Evolutionary conservation across 1,140 invertebrate species (phyloP).

Genomic region (Melitaea cinxia): DNA sequence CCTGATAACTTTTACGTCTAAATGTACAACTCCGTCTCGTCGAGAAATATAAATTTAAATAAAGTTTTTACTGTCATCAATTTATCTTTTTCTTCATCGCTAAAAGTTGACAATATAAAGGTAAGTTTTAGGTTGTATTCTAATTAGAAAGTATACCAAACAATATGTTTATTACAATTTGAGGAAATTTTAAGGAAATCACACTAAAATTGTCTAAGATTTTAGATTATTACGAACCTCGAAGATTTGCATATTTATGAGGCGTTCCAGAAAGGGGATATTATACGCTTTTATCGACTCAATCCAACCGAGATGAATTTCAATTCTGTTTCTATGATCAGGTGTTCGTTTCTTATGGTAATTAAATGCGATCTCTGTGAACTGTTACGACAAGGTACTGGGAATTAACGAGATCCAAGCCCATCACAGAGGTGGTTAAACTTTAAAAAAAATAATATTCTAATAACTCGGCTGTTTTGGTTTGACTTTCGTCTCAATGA

Average conservation of each 20-base stretch:
- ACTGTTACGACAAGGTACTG: neutral
- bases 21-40: no score
- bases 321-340: conserved; percentile 6
- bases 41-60: no score
- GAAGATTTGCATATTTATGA: conserved; percentile 25
- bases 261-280: conserved; percentile 1
- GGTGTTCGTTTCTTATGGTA: conserved; percentile 19
- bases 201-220: conserved; percentile 7
- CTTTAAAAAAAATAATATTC: no score
- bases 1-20: no score
- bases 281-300: conserved; percentile 26
- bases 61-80: no score
- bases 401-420: neutral
- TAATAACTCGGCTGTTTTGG: no score
- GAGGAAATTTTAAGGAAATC: neutral
- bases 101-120: no score
- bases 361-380: conserved; percentile 15
- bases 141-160: no score
- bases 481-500: no score
- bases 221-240: conserved; percentile 11
- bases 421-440: neutral
- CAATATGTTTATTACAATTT: neutral
- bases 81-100: no score
- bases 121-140: no score
- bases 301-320: conserved; percentile 19